These are phyloP conservation scores for Eupithecia centaureata DNA, from an alignment of 2,888 invertebrate species.

Conservation along the genomic window DNA sequence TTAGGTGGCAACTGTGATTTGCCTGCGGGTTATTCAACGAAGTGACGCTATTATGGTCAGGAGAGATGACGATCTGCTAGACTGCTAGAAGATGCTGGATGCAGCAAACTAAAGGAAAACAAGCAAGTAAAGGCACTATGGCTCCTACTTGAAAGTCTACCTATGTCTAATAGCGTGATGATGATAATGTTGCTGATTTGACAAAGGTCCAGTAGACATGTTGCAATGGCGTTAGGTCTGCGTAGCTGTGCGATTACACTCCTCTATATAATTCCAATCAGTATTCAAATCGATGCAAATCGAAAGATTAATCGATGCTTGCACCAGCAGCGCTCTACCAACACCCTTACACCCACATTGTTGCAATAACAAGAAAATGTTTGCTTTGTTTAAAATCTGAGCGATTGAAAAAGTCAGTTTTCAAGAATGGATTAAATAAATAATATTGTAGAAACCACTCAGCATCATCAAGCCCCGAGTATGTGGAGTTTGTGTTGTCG, in stretches of 20 bases:
- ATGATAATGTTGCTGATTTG: neutral
- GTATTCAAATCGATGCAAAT: conserved; percentile 78
- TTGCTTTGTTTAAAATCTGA: conserved; percentile 27
- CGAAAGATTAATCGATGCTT: conserved; percentile 75
- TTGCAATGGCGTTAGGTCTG: conserved; percentile 55
- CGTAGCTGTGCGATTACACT: conserved; percentile 61
- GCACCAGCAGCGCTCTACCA: conserved; percentile 49
- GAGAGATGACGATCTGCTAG: neutral
- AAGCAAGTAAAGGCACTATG: too few relatives aligned
- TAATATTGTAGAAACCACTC: too few relatives aligned
- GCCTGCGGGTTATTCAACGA: neutral
- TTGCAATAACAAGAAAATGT: conserved; percentile 55
- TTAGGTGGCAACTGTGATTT: too few relatives aligned
- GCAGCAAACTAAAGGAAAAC: neutral
- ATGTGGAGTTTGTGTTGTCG: too few relatives aligned
- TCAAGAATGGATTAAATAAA: neutral
- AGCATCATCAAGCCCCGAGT: too few relatives aligned
- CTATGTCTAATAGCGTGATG: too few relatives aligned
- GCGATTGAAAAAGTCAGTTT: neutral
- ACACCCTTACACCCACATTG: conserved; percentile 43
- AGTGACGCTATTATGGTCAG: neutral
- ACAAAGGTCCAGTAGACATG: conserved; percentile 37
- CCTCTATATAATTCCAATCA: conserved; percentile 71
- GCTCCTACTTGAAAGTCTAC: too few relatives aligned
- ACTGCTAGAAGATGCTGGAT: neutral